A percentile compares a stretch with the other conserved stretches of the same genome.
Conservation (phyloP, 2,113 vertebrate genomes). For the Nesoenas mayeri region DNA sequence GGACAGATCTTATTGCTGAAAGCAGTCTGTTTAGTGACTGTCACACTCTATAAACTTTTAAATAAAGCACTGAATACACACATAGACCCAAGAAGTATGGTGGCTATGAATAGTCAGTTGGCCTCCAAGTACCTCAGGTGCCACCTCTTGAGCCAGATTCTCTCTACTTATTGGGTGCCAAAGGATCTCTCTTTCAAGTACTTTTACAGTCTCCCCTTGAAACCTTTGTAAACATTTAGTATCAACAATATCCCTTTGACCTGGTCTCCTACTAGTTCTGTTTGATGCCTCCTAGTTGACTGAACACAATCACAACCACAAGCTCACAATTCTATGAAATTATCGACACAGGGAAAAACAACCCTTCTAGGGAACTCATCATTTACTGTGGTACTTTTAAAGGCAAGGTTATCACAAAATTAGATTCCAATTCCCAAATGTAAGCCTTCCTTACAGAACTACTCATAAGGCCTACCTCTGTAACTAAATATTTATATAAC, state of each 20-base stretch:
- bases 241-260: background rate
- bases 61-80: background rate
- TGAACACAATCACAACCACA: background rate
- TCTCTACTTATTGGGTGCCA: background rate
- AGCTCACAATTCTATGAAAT: background rate
- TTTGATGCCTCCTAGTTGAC: background rate
- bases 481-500: constrained; percentile 4
- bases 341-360: background rate
- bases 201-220: background rate
- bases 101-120: background rate
- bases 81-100: background rate
- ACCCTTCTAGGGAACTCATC: background rate
- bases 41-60: background rate
- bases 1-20: background rate
- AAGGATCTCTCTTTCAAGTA: background rate
- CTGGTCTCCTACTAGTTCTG: background rate
- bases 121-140: background rate
- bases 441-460: background rate
- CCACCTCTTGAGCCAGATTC: background rate
- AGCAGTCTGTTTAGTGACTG: background rate
- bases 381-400: background rate
- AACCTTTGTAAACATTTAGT: background rate
- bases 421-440: background rate
- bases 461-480: background rate
- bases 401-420: background rate